phyloP scores from a whole-genome alignment of 2,888 invertebrate genomes.

The Melieria omissa region DNA sequence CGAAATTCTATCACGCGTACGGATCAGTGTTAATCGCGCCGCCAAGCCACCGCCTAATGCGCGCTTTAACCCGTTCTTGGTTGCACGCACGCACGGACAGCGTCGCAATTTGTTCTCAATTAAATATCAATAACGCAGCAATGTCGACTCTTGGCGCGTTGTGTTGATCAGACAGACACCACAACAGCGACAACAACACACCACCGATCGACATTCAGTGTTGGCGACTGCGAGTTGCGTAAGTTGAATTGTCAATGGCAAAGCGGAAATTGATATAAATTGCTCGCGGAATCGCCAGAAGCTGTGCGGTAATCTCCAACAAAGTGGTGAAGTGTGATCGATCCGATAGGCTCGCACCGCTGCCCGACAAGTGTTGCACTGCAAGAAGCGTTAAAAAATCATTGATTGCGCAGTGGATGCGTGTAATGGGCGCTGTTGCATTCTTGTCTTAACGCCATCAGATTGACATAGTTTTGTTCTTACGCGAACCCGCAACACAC shows the following conservation, averaged over 20 bases:
- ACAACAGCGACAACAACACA: background rate
- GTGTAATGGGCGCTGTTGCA: too few relatives aligned
- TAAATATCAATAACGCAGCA: conserved; percentile 30
- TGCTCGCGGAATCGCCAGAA: background rate
- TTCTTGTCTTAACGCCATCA: too few relatives aligned
- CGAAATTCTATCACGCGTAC: too few relatives aligned
- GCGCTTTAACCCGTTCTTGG: background rate
- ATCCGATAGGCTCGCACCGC: background rate
- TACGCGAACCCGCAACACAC: too few relatives aligned
- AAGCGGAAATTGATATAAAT: conserved; percentile 1
- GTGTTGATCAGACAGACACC: background rate
- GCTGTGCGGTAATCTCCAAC: background rate
- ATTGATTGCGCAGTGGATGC: background rate
- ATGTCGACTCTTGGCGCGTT: conserved; percentile 3
- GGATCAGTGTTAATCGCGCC: too few relatives aligned
- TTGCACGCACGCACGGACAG: background rate
- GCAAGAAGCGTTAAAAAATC: background rate
- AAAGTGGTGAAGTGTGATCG: background rate
- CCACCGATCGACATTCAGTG: too few relatives aligned
- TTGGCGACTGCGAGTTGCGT: background rate
- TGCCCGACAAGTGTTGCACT: background rate
- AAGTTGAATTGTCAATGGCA: background rate
- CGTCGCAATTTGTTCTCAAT: conserved; percentile 20
- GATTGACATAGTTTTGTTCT: too few relatives aligned
- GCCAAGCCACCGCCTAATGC: too few relatives aligned